A percentile compares a stretch with the other conserved stretches of the same genome.
phyloP scores from a whole-genome alignment of 2,113 vertebrate genomes.

The Zingel zingel region DNA sequence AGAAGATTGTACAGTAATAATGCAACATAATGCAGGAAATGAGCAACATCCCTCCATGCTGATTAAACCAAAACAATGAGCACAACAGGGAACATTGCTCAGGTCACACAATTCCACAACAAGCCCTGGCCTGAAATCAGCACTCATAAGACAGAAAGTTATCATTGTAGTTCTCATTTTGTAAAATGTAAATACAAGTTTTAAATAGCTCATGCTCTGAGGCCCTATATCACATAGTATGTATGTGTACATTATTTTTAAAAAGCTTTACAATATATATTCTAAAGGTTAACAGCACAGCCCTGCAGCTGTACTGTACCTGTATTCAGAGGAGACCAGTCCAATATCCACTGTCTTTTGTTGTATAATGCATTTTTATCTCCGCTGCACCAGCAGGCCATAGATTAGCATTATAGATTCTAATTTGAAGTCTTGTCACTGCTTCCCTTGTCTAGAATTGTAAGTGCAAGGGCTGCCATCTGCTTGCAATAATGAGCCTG shows the following conservation, averaged over 20 bases:
- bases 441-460: conserved; percentile 87
- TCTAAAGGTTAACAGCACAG: conserved; percentile 2
- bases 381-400: conserved; percentile 82
- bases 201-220: background rate
- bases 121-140: background rate
- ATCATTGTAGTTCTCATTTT: background rate
- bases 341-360: conserved; percentile 55
- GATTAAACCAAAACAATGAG: background rate
- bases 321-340: conserved; percentile 44
- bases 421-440: conserved; percentile 97
- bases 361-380: conserved; percentile 85
- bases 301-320: conserved; percentile 22
- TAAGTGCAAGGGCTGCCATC: conserved; percentile 90
- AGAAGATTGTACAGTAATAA: background rate
- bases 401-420: conserved; percentile 98
- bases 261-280: background rate
- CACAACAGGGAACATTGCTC: background rate
- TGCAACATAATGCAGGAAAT: background rate
- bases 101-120: background rate
- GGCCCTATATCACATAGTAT: background rate
- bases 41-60: background rate
- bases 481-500: conserved; percentile 96
- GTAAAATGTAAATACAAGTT: background rate
- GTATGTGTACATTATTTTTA: background rate
- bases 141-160: background rate